These are phyloP conservation scores for Pachymerium ferrugineum DNA, from an alignment of 2,888 invertebrate genomes.

Conservation along the genomic window DNA sequence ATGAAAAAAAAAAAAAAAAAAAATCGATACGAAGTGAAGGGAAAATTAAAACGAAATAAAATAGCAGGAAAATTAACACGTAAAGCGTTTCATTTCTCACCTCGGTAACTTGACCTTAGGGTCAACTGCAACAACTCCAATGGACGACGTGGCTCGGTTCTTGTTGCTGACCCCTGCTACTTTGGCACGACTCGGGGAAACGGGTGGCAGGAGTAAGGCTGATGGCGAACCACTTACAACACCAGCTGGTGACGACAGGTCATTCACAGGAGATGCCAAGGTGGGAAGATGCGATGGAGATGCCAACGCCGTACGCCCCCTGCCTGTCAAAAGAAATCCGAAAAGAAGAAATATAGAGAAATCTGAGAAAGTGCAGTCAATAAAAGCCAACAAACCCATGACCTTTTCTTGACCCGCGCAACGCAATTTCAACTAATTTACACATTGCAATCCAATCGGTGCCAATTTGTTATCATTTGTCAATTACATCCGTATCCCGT, in stretches of 20 bases:
- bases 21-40: too few relatives aligned
- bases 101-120: not conserved
- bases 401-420: too few relatives aligned
- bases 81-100: not conserved
- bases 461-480: not conserved
- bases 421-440: too few relatives aligned
- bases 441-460: not conserved
- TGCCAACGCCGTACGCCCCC: not conserved
- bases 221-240: not conserved
- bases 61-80: not conserved
- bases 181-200: not conserved
- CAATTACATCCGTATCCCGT: not conserved
- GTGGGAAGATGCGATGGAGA: not conserved
- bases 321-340: not conserved
- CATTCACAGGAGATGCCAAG: not conserved
- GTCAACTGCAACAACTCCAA: conserved; percentile 4
- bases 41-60: too few relatives aligned
- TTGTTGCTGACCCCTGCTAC: not conserved
- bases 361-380: too few relatives aligned
- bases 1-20: too few relatives aligned
- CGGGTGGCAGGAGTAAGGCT: not conserved
- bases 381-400: too few relatives aligned
- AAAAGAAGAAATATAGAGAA: too few relatives aligned
- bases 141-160: conserved; percentile 3
- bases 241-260: not conserved